Base-by-base conservation (phyloP, 1,140 invertebrate species). In the Lordiphosa mommai region DNA sequence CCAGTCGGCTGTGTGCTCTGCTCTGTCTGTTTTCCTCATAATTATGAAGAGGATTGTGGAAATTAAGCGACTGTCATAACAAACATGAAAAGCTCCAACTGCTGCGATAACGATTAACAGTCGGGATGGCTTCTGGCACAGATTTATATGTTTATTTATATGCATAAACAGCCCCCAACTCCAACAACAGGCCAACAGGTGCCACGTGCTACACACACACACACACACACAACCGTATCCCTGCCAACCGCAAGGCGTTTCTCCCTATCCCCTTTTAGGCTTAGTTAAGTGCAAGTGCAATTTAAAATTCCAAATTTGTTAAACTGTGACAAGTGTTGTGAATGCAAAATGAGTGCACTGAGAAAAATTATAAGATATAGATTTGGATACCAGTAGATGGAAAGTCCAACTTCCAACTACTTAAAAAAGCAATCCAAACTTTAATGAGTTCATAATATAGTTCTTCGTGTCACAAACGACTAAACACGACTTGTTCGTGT, bases 251-350 rank as follows among this genome's bases (percentile, higher is more conserved):
- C 23, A 27, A 27, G 23, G 5, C 23, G 9, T 30, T 29, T 9
- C 40, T 5, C n/a, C 17, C 16, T 14, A 10, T 41, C n/a, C 20
- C 33, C 52, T 27, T 36, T 37, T 46, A 34, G 61, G 58, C 73
- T 77, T 52, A 51, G 53, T 63, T 70, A 55, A 73, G 43, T 74
- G 76, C 76, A 74, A 51, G 71, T 76, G 77, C 76, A 82, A 80
- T 80, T 80, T 80, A 76, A 70, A 80, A 76, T 80, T 72, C 71
- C 43, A 76, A 80, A 80, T 80, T 80, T 80, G 76, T 80, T 80
- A 80, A 80, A 82, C 76, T 84, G 76, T 82, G 66, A 72, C 76
- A 82, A 82, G 59, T 61, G 76, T 60, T 76, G 51, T 80, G 76
- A 82, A 80, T 80, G 64, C 76, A 51, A 82, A 80, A 80, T 80